Base-by-base conservation (phyloP, 2,797 vertebrate species). In the Thripadectes ignobilis region DNA sequence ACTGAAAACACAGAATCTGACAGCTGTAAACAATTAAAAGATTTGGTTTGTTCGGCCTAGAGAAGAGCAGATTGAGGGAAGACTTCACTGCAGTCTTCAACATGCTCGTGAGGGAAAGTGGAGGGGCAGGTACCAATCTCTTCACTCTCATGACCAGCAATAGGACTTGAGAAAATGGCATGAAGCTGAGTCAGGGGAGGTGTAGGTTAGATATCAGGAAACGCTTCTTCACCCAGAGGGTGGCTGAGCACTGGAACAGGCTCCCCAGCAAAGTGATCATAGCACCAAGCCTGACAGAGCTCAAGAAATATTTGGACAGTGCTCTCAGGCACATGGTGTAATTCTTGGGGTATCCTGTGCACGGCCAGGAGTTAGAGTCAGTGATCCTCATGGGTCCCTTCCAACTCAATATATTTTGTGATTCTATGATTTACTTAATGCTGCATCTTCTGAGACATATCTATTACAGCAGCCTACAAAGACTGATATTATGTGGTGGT, bases 1-100 rank as follows among this genome's bases (percentile, higher is more conserved):
- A 51, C 26, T 77, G 57, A 88, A 80, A 74, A 59, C 66, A 43
- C 78, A 71, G 63, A 63, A 88, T 92, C 57, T 85, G 66, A 61
- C 48, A 71, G 71, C 59, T 95, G 32, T 79, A 58, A 96, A 89
- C 69, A 80, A 17, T 36, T 69, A 58, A 80, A 84, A 67, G 41
- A 24, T 76, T 62, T 83, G n/a, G 14, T 22, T 83, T 63, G 16
- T 51, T 45, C 38, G 63, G 14, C n/a, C 13, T 58, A 52, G 38
- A 58, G 27, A 78, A 46, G 16, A 43, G 19, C 17, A 58, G n/a
- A 24, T 12, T 69, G 43, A 57, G 12, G 29, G 5, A 9, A 45
- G 6, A 63, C 12, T 6, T 63, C 23, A 21, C n/a, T 45, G 20
- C 5, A 5, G 20, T 30, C 36, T 76, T 76, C 13, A 38, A 7